Base-by-base conservation (phyloP, 2,888 invertebrate species). In the Ditula angustiorana region DNA sequence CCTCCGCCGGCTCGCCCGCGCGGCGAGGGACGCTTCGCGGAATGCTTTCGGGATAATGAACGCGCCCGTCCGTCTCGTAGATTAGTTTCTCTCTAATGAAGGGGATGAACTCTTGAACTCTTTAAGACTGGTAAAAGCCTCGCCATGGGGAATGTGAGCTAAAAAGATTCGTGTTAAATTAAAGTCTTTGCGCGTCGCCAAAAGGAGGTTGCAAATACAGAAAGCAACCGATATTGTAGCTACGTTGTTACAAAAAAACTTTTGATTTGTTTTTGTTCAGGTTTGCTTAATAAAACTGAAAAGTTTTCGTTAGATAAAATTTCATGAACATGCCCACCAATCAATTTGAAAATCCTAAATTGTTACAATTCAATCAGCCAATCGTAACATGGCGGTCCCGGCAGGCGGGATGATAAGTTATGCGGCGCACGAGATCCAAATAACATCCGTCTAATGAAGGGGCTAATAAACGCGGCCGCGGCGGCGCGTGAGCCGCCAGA, bases 31-130 rank as follows among this genome's bases (percentile, higher is more conserved):
- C 41, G 16, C 41, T 16, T 41, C 13, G 50, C 58, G 50, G 58
- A 50, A 72, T 67, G 60, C 55, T 71, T 52, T 67, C 68, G 61
- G 60, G 55, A 60, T 67, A 74, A 70, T 66, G 56, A 69, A 71
- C 59, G 57, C 35, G 60, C 63, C 33, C 49, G 23, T 46, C 47
- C 41, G 50, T 61, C 52, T 41, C 35, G 60, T 50, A 50, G 44
- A 50, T 60, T 63, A 60, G 61, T 68, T 52, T 64, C 44, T 55
- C 55, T 66, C 44, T 67, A 68, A 68, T 63, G 58, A 67, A 66
- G 46, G 67, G 64, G 68, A 64, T 67, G 66, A 65, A 67, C 66
- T 67, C 50, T n/a, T 60, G 64, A 59, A 64, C 59, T 60, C 59
- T 33, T 46, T 33, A 44, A 63, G 50, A 30, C 33, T 47, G 52